phyloP scores from a whole-genome alignment of 2,113 vertebrate genomes.

The Calypte anna region DNA sequence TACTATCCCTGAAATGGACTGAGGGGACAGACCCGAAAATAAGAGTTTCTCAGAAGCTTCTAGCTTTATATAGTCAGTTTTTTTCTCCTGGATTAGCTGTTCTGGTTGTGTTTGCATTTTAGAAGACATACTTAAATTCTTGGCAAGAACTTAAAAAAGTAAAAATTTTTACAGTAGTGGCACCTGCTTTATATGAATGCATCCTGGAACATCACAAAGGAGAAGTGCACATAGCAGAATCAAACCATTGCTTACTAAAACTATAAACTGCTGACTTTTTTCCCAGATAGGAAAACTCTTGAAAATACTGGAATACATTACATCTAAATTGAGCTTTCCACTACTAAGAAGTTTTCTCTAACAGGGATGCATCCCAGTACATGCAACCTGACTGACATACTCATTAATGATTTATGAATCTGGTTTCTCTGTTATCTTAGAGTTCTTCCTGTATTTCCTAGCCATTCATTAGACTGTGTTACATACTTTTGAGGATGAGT shows the following conservation, averaged over 20 bases:
- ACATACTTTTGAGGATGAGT: background rate
- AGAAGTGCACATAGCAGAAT: background rate
- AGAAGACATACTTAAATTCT: background rate
- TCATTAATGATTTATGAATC: background rate
- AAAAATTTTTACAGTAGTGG: background rate
- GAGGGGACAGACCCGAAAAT: background rate
- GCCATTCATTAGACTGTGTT: background rate
- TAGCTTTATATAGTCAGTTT: background rate
- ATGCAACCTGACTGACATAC: background rate
- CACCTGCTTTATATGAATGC: background rate
- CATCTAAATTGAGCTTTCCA: background rate
- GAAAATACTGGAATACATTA: background rate
- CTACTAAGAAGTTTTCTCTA: background rate
- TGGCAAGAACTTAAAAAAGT: background rate
- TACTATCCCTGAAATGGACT: background rate
- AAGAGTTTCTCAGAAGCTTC: background rate
- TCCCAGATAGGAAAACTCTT: background rate
- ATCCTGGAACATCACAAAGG: background rate
- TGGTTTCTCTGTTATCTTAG: background rate
- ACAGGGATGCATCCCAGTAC: background rate
- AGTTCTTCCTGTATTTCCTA: background rate
- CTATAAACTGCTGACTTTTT: background rate
- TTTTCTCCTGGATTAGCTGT: background rate
- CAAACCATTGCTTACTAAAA: background rate
- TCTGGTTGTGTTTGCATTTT: background rate